These are phyloP conservation scores for Xestia rhomboidea DNA, from an alignment of 2,888 invertebrate genomes.

Conservation along the genomic window DNA sequence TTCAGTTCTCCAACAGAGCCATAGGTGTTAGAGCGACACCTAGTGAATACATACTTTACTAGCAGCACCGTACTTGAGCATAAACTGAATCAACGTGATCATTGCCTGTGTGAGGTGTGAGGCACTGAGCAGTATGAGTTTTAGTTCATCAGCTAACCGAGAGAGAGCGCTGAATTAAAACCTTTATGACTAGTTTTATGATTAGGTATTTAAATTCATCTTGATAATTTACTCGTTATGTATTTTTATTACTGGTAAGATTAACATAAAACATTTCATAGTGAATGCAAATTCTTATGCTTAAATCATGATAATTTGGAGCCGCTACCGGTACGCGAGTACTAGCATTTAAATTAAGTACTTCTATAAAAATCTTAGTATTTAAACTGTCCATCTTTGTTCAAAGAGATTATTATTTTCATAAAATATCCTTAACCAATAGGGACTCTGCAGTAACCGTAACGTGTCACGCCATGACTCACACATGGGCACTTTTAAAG, in stretches of 20 bases:
- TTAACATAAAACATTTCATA: constrained; percentile 1
- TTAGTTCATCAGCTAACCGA: constrained; percentile 10
- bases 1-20: neutral
- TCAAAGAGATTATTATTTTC: constrained; percentile 8
- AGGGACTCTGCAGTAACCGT: constrained; percentile 18
- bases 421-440: constrained; percentile 43
- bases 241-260: constrained; percentile 30
- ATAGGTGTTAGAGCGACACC: constrained; percentile 42
- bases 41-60: constrained; percentile 1
- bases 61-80: constrained; percentile 9
- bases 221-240: constrained; percentile 10
- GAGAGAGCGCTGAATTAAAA: constrained; percentile 41
- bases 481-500: constrained; percentile 68
- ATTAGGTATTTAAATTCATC: neutral
- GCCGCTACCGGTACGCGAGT: neutral
- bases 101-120: neutral
- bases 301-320: neutral
- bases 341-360: no score
- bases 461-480: constrained; percentile 59
- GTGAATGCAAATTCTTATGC: neutral
- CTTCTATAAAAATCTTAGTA: neutral
- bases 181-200: neutral
- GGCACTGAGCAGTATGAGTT: neutral
- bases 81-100: neutral
- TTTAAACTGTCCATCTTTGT: neutral